Evolutionary conservation across 2,888 invertebrate genomes (phyloP).

Genomic region (Scrobipalpa costella): DNA sequence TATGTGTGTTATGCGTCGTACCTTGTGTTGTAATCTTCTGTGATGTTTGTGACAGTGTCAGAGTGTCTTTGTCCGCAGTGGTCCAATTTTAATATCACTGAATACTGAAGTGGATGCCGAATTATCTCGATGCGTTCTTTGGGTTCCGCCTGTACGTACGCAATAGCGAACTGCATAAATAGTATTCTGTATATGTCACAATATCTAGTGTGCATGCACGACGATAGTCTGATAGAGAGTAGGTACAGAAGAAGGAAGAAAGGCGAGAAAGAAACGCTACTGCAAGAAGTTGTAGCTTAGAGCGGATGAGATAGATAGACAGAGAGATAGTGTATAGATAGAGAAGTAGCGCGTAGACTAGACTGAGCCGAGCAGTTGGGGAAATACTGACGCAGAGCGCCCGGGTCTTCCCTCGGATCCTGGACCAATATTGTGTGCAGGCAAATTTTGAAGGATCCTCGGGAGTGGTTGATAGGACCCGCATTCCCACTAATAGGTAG

Average conservation of each 20-base stretch:
- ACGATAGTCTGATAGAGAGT: constrained; percentile 75
- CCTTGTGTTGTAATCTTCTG: constrained; percentile 70
- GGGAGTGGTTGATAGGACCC: constrained; percentile 67
- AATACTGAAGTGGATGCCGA: constrained; percentile 61
- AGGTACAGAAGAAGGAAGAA: constrained; percentile 78
- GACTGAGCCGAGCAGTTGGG: constrained; percentile 74
- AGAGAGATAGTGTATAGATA: constrained; percentile 71
- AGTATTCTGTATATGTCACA: constrained; percentile 76
- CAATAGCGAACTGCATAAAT: constrained; percentile 73
- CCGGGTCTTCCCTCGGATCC: constrained; percentile 70
- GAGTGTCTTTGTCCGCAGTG: constrained; percentile 66
- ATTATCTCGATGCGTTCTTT: constrained; percentile 68
- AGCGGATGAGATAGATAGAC: constrained; percentile 76
- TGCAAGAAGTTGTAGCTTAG: constrained; percentile 75
- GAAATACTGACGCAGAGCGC: constrained; percentile 67
- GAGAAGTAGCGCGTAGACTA: constrained; percentile 76
- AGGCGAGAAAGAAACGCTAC: constrained; percentile 75
- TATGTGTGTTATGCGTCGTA: constrained; percentile 67
- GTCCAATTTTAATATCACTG: constrained; percentile 49
- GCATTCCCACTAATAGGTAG: constrained; percentile 73
- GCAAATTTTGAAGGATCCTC: constrained; percentile 67
- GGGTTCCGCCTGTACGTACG: constrained; percentile 63
- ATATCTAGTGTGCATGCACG: constrained; percentile 82
- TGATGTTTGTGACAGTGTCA: constrained; percentile 74
- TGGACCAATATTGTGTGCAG: constrained; percentile 48